Evolutionary conservation across 2,113 vertebrate species (phyloP), one percentile per base, ranked within the genome.

Genomic region (Myrmophylax atrothorax): DNA sequence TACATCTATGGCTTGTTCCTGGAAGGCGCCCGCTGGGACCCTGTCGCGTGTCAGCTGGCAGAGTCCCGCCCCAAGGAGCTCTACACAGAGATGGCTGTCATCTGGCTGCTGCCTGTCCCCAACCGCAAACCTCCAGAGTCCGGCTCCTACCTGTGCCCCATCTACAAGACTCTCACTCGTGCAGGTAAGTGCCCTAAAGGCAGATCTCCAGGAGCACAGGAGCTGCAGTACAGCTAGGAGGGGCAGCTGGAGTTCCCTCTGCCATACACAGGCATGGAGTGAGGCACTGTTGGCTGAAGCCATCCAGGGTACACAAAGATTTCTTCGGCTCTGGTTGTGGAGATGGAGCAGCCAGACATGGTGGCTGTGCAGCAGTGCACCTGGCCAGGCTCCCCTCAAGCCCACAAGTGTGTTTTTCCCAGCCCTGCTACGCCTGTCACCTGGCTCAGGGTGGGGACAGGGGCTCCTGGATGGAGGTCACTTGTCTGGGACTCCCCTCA

Each of bases 101-200:
- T 99, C 96, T 98, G 98, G 98, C 97, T 99, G 67, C 73, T 98
- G 42, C 99, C 99, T 2, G 93, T 96, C 10, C 55, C 98, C 53
- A 96, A 98, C 89, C 98, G 98, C 94, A 98, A 96, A 86, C 56
- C 96, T 11, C 97, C 97, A 4, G 44, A 92, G 35, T 96, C 97
- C 0, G 96, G 98, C 93, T 94, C 98, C 95, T 99, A 99, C 81
- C 14, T 99, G 52, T 99, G 99, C 89, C 99, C 98, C n/a, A 98
- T 99, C 97, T 99, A 99, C 35, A 99, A 99, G 97, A 99, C 99
- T 1, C 98, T 99, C 60, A 98, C 98, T 44, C 98, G 98, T 1
- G 99, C 99, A 84, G 99, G 99, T 99, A 96, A 47, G 98, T 84
- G 28, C 25, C 33, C 53, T 47, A 18, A 14, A 44, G 35, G 16